Evolutionary conservation across 2,888 invertebrate species (phyloP), one percentile per base, ranked within the genome.

Genomic region (Margaritifera margaritifera): DNA sequence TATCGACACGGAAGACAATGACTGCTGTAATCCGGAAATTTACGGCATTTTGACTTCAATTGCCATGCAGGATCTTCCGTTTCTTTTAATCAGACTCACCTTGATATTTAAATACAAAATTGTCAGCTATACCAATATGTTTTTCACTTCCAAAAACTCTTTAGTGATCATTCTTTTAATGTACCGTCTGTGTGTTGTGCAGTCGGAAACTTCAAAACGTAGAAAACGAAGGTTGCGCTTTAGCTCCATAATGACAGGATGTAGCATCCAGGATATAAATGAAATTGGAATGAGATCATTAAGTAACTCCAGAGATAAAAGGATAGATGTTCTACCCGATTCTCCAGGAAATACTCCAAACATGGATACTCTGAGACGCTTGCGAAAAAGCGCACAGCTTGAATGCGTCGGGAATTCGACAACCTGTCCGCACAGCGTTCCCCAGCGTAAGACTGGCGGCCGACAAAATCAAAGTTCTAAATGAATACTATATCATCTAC

Each of bases 41-140:
- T 82, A 80, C 69, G 83, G 83, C 20, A 87, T 89, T 42, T 64
- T 87, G 31, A 86, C 84, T 11, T 86, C 86, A 15, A 85, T 89
- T 58, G 54, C 83, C n/a, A 79, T 87, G 25, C 88, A 89, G 72
- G 89, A 89, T 69, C 81, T 86, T n/a, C 88, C 89, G 2, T 89
- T 89, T 74, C 80, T 89, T 15, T 81, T 85, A 11, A 78, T 89
- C 27, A 85, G 91, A 2, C 92, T 97, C 4, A 92, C 96, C 50
- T 93, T 98, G 59, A 96, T 98, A 71, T 93, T 94, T 18, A 94
- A 96, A 84, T 97, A 95, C 89, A 93, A 94, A 78, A 95, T 97
- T 51, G 94, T 96, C 78, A 96, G 95, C 84, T 97, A 98, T 86
- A 97, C 97, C 94, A 97, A 97, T 89, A 95, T 97, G 72, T 98